Evolutionary conservation across 2,888 invertebrate genomes (phyloP).

Genomic region (Megamerina dolium): DNA sequence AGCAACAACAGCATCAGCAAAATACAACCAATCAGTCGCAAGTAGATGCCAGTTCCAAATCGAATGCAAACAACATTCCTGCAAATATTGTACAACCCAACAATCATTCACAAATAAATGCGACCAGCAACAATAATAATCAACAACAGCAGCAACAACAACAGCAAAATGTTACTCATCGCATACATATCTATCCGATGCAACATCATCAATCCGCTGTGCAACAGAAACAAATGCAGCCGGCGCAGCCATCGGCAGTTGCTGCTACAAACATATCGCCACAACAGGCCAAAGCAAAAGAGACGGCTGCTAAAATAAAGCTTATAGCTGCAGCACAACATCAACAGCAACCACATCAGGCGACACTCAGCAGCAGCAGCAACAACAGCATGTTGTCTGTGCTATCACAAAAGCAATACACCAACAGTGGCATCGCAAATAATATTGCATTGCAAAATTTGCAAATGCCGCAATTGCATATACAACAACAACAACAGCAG

Average conservation of each 20-base stretch:
- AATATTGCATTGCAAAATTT: conserved; percentile 13
- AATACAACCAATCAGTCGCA: conserved; percentile 18
- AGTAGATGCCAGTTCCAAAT: conserved; percentile 13
- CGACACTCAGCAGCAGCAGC: background rate
- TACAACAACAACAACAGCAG: conserved; percentile 13
- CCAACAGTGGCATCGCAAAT: conserved; percentile 17
- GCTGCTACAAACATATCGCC: conserved; percentile 8
- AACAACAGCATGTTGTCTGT: conserved; percentile 21
- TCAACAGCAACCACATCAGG: conserved; percentile 19
- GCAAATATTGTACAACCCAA: conserved; percentile 48
- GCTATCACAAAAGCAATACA: conserved; percentile 10
- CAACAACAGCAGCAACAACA: conserved; percentile 17
- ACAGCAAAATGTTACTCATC: conserved; percentile 28
- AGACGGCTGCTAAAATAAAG: conserved; percentile 14
- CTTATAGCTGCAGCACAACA: conserved; percentile 19
- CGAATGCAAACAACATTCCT: conserved; percentile 27
- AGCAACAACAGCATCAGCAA: conserved; percentile 9
- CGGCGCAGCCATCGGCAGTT: background rate
- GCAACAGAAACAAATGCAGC: conserved; percentile 11
- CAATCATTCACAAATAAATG: conserved; percentile 39
- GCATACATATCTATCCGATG: conserved; percentile 45
- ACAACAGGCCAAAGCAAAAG: conserved; percentile 19
- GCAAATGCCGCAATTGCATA: no score
- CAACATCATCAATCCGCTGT: conserved; percentile 37
- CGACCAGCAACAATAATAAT: conserved; percentile 7